These are phyloP conservation scores for Oreortyx pictus DNA, from an alignment of 2,797 vertebrate genomes.

Conservation along the genomic window DNA sequence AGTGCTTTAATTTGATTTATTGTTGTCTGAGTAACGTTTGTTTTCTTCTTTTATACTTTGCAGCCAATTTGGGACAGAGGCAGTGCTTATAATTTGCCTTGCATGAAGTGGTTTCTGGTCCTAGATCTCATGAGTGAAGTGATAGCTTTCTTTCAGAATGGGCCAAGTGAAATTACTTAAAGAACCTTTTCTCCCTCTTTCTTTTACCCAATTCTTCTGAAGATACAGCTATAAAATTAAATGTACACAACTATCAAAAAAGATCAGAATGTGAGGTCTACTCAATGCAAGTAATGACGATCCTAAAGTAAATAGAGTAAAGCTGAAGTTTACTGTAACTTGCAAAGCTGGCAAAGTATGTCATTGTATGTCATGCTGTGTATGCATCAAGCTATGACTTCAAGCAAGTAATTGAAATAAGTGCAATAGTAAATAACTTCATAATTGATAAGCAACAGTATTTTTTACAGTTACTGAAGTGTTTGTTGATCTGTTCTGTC, in stretches of 20 bases:
- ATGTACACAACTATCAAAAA: not conserved
- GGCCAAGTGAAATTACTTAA: not conserved
- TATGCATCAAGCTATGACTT: not conserved
- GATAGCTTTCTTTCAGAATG: not conserved
- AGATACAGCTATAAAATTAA: not conserved
- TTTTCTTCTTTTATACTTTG: not conserved
- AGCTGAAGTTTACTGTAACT: not conserved
- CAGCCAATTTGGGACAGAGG: not conserved
- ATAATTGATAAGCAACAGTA: no score
- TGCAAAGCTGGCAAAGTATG: not conserved
- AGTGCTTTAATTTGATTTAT: not conserved
- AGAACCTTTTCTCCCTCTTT: not conserved
- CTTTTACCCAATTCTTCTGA: not conserved
- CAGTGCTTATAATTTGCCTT: rapidly evolving
- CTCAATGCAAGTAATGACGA: not conserved
- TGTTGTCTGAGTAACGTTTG: not conserved
- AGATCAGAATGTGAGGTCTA: not conserved
- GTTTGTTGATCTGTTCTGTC: not conserved
- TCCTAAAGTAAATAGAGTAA: not conserved
- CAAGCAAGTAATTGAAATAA: not conserved
- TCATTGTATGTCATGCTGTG: not conserved
- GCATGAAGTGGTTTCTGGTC: not conserved
- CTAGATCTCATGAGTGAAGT: not conserved
- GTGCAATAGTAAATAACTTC: not conserved
- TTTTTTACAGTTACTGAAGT: not conserved